Conservation (phyloP, 2,797 vertebrate species). For the Scyliorhinus canicula region DNA sequence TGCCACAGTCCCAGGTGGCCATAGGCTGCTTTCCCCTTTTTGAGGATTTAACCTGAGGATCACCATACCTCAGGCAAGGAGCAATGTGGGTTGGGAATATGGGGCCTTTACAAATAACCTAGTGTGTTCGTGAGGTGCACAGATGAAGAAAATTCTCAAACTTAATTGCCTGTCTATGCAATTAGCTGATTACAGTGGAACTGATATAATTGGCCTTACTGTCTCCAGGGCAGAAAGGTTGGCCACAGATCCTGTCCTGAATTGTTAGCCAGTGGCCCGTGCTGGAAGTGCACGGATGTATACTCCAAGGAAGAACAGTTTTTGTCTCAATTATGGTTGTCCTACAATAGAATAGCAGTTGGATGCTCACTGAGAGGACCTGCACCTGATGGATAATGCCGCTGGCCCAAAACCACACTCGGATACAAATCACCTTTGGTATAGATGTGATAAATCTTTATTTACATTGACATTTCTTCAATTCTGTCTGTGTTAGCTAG, state of each 20-base stretch:
- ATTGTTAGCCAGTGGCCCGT: background rate
- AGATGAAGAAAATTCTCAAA: background rate
- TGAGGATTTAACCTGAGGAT: too few species aligned
- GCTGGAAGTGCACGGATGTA: background rate
- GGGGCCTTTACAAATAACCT: too few species aligned
- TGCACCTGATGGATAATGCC: too few species aligned
- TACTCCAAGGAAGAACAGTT: background rate
- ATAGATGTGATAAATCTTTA: background rate
- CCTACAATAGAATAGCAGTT: too few species aligned
- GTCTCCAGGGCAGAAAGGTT: too few species aligned
- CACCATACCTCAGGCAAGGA: too few species aligned
- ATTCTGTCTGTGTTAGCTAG: background rate
- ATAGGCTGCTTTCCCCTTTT: too few species aligned
- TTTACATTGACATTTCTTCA: background rate
- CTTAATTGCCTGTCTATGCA: background rate
- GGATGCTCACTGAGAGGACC: background rate
- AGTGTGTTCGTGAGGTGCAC: background rate
- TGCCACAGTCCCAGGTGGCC: too few species aligned
- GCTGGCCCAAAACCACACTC: background rate
- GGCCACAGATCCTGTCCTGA: background rate
- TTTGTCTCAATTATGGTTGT: background rate
- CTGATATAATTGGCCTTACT: background rate
- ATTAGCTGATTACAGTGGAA: background rate
- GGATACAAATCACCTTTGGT: background rate
- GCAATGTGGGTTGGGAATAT: too few species aligned